These are phyloP conservation scores for Sitobion miscanthi DNA, from an alignment of 1,140 invertebrate species.

Conservation along the genomic window DNA sequence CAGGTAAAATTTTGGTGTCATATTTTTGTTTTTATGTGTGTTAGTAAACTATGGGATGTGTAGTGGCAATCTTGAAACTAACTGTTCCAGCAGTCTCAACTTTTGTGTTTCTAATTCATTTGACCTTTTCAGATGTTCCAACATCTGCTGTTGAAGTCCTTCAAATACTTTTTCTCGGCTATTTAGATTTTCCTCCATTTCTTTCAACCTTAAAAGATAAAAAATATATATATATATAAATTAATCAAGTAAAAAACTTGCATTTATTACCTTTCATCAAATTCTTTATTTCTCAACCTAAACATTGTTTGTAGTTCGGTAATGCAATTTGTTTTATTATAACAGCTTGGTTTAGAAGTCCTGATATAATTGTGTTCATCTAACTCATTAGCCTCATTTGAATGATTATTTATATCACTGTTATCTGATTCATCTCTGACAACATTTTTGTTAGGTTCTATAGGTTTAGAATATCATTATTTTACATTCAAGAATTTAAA, in stretches of 20 bases:
- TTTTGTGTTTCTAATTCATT: slow-evolving; percentile 33
- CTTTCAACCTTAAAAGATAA: not conserved
- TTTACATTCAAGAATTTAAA: not conserved
- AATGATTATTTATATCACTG: not conserved
- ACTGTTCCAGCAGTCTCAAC: slow-evolving; percentile 17
- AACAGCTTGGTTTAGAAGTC: not conserved
- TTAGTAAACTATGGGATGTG: not conserved
- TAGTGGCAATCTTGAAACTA: slow-evolving; percentile 16
- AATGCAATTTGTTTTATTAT: not conserved
- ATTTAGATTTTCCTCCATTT: slow-evolving; percentile 18
- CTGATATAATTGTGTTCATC: slow-evolving; percentile 10
- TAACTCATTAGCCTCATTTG: not conserved
- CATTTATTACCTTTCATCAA: slow-evolving; percentile 42
- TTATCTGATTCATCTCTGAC: not conserved
- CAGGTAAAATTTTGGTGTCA: no score
- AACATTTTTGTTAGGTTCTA: not conserved
- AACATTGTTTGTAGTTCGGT: slow-evolving; percentile 14
- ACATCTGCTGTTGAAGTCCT: slow-evolving; percentile 33
- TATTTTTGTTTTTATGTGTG: not conserved
- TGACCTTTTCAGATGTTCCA: slow-evolving; percentile 38
- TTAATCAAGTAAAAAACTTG: not conserved
- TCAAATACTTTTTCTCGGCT: slow-evolving; percentile 20
- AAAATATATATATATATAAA: not conserved
- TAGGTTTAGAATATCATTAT: not conserved
- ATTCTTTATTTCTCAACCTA: not conserved